phyloP scores from a whole-genome alignment of 2,113 vertebrate species.

The Psephotus haematonotus region DNA sequence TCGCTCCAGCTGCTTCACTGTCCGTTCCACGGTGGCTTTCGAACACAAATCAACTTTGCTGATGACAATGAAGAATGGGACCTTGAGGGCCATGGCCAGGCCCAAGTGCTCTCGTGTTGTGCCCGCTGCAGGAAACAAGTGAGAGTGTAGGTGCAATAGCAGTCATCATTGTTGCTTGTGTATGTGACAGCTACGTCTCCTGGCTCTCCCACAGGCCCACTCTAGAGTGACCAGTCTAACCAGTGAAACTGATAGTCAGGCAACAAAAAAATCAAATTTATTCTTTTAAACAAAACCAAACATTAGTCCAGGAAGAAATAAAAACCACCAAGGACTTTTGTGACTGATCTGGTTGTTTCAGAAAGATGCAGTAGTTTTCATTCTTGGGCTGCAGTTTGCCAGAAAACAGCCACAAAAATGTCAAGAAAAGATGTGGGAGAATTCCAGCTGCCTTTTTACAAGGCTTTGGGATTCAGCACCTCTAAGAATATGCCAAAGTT shows the following conservation, averaged over 20 bases:
- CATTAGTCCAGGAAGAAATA: background rate
- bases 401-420: background rate
- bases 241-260: background rate
- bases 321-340: background rate
- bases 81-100: slow-evolving; percentile 94
- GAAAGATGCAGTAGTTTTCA: background rate
- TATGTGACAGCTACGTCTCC: background rate
- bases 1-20: slow-evolving; percentile 92
- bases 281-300: background rate
- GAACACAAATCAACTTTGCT: slow-evolving; percentile 96
- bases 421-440: background rate
- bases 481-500: background rate
- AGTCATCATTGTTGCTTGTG: background rate
- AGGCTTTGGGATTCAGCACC: background rate
- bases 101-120: slow-evolving; percentile 96
- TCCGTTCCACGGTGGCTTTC: slow-evolving; percentile 90
- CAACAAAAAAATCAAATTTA: background rate
- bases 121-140: slow-evolving; percentile 80
- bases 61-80: slow-evolving; percentile 97
- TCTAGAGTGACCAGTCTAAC: background rate
- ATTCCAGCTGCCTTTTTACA: background rate
- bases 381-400: background rate
- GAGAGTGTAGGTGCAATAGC: background rate
- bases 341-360: background rate
- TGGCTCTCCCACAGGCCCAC: background rate